These are phyloP conservation scores for Sitobion miscanthi DNA, from an alignment of 1,140 invertebrate species.

Conservation along the genomic window DNA sequence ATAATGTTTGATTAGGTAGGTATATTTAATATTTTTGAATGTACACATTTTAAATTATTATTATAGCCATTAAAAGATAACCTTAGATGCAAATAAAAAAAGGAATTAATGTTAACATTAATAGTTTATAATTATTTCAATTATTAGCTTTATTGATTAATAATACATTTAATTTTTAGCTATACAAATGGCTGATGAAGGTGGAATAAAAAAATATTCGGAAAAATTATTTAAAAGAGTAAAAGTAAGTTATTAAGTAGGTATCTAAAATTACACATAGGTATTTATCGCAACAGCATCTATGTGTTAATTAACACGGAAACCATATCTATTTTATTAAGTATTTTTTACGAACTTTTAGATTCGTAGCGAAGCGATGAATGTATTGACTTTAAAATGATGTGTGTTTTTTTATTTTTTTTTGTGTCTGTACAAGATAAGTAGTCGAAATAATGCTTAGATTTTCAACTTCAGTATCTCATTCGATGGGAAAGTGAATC, in stretches of 20 bases:
- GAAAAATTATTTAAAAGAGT: constrained; percentile 35
- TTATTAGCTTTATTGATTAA: neutral
- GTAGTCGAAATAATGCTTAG: too few species aligned
- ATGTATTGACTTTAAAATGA: too few species aligned
- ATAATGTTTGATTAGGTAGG: neutral
- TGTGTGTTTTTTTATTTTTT: too few species aligned
- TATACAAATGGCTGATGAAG: constrained; percentile 41
- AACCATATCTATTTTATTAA: neutral
- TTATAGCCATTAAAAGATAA: neutral
- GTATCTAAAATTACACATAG: neutral
- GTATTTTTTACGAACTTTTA: neutral
- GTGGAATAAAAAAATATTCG: constrained; percentile 23
- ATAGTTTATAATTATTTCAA: neutral
- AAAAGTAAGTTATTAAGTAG: constrained; percentile 22
- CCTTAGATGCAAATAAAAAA: neutral
- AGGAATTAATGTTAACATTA: neutral
- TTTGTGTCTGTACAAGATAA: too few species aligned
- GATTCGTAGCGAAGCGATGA: too few species aligned
- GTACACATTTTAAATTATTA: neutral
- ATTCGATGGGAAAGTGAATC: too few species aligned
- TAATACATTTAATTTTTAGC: neutral
- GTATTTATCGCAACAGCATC: neutral
- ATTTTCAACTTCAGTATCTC: too few species aligned
- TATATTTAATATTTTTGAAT: neutral
- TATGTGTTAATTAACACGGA: neutral